Evolutionary conservation across 2,113 vertebrate species (phyloP), one percentile per base, ranked within the genome.

Genomic region (Hiodon alosoides): DNA sequence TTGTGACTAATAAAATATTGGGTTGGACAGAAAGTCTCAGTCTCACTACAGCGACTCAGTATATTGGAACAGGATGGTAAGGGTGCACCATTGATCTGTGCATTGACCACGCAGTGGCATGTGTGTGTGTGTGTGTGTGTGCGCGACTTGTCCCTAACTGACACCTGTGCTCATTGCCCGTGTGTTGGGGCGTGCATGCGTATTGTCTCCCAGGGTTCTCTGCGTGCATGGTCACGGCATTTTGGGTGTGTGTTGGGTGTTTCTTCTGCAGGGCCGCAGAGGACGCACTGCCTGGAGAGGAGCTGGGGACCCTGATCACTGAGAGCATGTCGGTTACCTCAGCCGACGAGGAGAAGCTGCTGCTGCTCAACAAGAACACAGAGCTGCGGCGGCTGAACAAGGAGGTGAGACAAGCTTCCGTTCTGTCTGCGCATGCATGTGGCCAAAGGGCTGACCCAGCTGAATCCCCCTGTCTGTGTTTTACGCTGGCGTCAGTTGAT

Each of bases 321-420:
- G 92, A 92, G 74, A 93, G 90, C 73, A 90, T 91, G 88, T 88
- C 87, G 3, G 88, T 92, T 79, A 92, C 90, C 71, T 92, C 86
- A 9, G 86, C 83, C 0, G 90, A 93, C 73, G 89, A 92, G 79
- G 90, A 93, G 79, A 93, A 93, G 72, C 85, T 93, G 72, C 86
- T 89, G 79, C 88, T 93, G 11, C 89, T 93, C 61, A 90, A 91
- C 85, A 91, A 79, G 81, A 93, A 89, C 87, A 89, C 90, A 0
- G 92, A 91, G 80, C 88, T 90, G 1, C 86, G 88, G 17, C 80
- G 86, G 75, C 80, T 89, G 78, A 92, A 91, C 86, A 90, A 90
- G 83, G 91, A 93, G 90, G 91, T 93, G 82, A 70, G 72, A 48
- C 31, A 31, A 1, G 31, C 31, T 31, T 13, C 51, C 61, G 48